Base-by-base conservation (phyloP, 1,140 invertebrate genomes). In the Heliothis subflexa region DNA sequence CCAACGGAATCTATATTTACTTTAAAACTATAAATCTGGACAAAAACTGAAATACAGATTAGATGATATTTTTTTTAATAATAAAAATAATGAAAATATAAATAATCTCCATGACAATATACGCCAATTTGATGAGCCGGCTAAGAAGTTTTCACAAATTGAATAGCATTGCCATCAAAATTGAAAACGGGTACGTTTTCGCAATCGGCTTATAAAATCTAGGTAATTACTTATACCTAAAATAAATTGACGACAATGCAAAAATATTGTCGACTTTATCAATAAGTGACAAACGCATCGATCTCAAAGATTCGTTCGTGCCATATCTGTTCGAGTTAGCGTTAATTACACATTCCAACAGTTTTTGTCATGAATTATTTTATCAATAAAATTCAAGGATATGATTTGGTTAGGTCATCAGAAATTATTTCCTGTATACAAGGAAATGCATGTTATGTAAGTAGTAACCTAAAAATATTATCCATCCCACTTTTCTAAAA, bases 301-400 rank as follows among this genome's bases (percentile, higher is more conserved):
- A 59, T 59, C 55, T 59, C 55, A 59, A 59, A 59, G 21, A 59
- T 25, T 59, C 21, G 55, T 59, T 25, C 55, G 55, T 59, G 55
- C 55, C 55, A 12, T 59, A 59, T 59, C 21, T 59, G 25, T 3
- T 9, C 7, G 16, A 59, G 12, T 21, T 59, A 28, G 25, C 0
- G 3, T 13, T 25, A 59, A 40, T 25, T 21, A 57, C 13, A 59
- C 55, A 59, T 28, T 55, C 55, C 55, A 59, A 0, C 55, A 59
- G 21, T 59, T 28, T 59, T 28, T 11, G 12, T 25, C 21, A 59
- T 25, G 11, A 59, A 52, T 52, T 5, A 52, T 52, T 52, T 52
- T 52, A 52, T 52, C 50, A 52, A 52, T 52, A 7, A 4, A 40
- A n/a, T 4, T n/a, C 13, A n/a, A 16, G 3, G 14, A 52, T 16